Evolutionary conservation across 2,797 vertebrate genomes (phyloP), one percentile per base, ranked within the genome.

Genomic region (Alcedo atthis): DNA sequence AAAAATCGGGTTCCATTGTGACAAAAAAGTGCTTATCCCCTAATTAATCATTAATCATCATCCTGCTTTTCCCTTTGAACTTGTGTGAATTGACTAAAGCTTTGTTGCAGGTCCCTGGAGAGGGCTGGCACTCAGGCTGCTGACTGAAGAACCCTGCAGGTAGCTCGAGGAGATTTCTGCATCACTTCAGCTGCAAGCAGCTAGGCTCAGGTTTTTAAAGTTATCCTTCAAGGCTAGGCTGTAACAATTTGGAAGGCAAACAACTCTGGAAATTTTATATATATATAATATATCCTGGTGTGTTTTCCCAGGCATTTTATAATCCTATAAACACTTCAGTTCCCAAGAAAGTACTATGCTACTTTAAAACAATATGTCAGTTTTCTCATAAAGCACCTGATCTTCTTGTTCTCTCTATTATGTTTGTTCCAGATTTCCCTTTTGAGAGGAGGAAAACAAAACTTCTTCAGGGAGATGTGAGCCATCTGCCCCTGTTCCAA

Each of bases 151-250:
- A 87, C 96, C 94, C 96, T 97, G 96, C 95, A 96, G 95, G 95
- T 80, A 8, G 97, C 98, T 97, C 68, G 5, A 78, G 97, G 98
- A 96, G 96, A 94, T 96, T 93, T 98, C 98, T 98, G 96, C 97
- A 97, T 97, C 94, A 19, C 92, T 98, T 97, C 95, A 83, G 89
- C 90, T 81, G 61, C 68, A 76, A 93, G 61, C 68, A 76, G 92
- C 98, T 97, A 95, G 98, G 97, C 98, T 98, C 98, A 97, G 91
- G 28, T 54, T 91, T 91, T 96, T 74, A n/a, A 85, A 90, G 69
- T 53, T 91, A 53, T 75, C 78, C 80, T 94, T 95, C 90, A 94
- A 77, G 87, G 87, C 62, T 12, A 32, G 28, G 19, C 83, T 88
- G 32, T 46, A 81, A 73, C 11, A n/a, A 40, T 87, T 66, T 92